phyloP scores from a whole-genome alignment of 23 tunicate genomes.

The Clavelina lepadiformis region DNA sequence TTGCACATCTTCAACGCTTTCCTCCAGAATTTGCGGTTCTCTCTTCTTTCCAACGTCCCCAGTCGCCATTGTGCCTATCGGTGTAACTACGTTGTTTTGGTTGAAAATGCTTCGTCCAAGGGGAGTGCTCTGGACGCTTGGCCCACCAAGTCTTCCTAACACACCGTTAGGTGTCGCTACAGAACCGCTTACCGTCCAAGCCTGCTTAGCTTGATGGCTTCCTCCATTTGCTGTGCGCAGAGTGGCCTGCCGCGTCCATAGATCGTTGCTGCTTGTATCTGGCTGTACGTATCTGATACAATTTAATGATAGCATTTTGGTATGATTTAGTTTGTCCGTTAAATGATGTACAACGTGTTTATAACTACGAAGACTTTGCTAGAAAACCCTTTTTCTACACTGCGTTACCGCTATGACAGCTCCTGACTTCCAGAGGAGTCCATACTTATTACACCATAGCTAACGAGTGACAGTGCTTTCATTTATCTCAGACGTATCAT shows the following conservation, averaged over 20 bases:
- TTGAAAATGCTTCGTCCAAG: slow-evolving; percentile 7
- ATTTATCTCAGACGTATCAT: no score
- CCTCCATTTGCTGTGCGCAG: slow-evolving; percentile 17
- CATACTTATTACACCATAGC: no score
- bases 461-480: no score
- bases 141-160: slow-evolving; percentile 41
- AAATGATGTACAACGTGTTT: no score
- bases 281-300: slow-evolving; percentile 84
- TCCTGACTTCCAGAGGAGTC: no score
- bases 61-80: background rate
- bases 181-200: slow-evolving; percentile 40
- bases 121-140: slow-evolving; percentile 26
- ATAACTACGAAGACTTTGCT: no score
- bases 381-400: no score
- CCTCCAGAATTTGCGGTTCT: background rate
- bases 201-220: slow-evolving; percentile 26
- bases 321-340: no score
- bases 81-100: background rate
- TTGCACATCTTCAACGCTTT: background rate
- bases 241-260: slow-evolving; percentile 76
- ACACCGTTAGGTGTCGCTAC: slow-evolving; percentile 44
- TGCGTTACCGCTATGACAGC: no score
- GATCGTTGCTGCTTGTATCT: slow-evolving; percentile 46
- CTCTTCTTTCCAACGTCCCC: background rate
- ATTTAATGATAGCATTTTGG: no score